Evolutionary conservation across 2,888 invertebrate species (phyloP).

Genomic region (Mechanitis messenoides): DNA sequence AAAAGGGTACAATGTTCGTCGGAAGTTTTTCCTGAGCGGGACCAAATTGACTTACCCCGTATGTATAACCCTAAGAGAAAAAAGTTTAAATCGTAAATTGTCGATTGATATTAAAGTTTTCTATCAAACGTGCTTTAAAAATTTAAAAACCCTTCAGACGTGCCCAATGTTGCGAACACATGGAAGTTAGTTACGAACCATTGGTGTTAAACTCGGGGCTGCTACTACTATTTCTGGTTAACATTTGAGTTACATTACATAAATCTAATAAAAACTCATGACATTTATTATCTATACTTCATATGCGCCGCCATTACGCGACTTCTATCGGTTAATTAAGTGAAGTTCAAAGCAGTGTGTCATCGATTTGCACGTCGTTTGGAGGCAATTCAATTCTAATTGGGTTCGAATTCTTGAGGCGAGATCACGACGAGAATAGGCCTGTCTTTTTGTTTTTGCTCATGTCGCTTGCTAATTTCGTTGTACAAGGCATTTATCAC

Average conservation of each 20-base stretch:
- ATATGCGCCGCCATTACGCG: constrained; percentile 14
- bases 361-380: constrained; percentile 63
- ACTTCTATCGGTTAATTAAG: constrained; percentile 36
- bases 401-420: constrained; percentile 53
- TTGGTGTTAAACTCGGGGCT: too few relatives aligned
- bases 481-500: background rate
- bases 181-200: too few relatives aligned
- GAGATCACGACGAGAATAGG: constrained; percentile 36
- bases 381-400: constrained; percentile 56
- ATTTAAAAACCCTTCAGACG: too few relatives aligned
- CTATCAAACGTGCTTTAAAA: background rate
- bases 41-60: constrained; percentile 65
- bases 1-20: constrained; percentile 65
- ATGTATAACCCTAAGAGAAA: constrained; percentile 38
- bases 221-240: too few relatives aligned
- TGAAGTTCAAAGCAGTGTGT: constrained; percentile 39
- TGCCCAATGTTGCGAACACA: too few relatives aligned
- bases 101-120: constrained; percentile 21
- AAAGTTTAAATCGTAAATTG: constrained; percentile 29
- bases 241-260: too few relatives aligned
- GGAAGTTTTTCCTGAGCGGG: constrained; percentile 56
- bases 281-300: constrained; percentile 3
- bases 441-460: constrained; percentile 26
- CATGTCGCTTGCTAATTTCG: background rate
- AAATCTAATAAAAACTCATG: background rate